These are phyloP conservation scores for Melanostoma scalare DNA, from an alignment of 2,888 invertebrate genomes.

Conservation along the genomic window DNA sequence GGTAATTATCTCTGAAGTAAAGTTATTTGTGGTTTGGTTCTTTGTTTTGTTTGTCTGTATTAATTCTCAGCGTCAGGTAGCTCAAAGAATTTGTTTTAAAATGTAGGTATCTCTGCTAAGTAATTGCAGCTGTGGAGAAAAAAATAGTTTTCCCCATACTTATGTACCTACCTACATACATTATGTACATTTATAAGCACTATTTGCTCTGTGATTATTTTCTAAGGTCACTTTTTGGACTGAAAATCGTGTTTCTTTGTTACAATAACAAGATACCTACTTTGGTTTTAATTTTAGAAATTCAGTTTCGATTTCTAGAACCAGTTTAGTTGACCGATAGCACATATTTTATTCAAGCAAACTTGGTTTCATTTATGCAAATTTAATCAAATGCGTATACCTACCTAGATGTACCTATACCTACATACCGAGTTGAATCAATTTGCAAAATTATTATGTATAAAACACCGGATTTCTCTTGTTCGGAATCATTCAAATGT, in stretches of 20 bases:
- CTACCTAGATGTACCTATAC: background rate
- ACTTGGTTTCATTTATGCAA: slow-evolving; percentile 43
- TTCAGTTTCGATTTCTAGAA: slow-evolving; percentile 40
- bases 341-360: slow-evolving; percentile 52
- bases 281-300: slow-evolving; percentile 9
- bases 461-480: slow-evolving; percentile 57
- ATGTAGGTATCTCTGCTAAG: slow-evolving; percentile 9
- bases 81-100: slow-evolving; percentile 1
- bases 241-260: slow-evolving; percentile 34
- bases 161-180: background rate
- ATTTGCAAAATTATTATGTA: slow-evolving; percentile 47
- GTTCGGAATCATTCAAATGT: slow-evolving; percentile 23
- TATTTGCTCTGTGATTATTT: background rate
- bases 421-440: slow-evolving; percentile 22
- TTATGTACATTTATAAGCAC: too few species aligned
- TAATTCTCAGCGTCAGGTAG: slow-evolving; percentile 36
- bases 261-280: background rate
- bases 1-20: slow-evolving; percentile 12
- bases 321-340: slow-evolving; percentile 49
- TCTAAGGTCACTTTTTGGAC: slow-evolving; percentile 38
- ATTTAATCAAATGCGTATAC: slow-evolving; percentile 37
- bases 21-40: slow-evolving; percentile 39
- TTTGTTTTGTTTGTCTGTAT: slow-evolving; percentile 49
- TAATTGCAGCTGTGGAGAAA: slow-evolving; percentile 30
- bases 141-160: background rate